A percentile compares a stretch with the other conserved stretches of the same genome.
phyloP scores from a whole-genome alignment of 2,797 vertebrate species.

The Okamejei kenojei region DNA sequence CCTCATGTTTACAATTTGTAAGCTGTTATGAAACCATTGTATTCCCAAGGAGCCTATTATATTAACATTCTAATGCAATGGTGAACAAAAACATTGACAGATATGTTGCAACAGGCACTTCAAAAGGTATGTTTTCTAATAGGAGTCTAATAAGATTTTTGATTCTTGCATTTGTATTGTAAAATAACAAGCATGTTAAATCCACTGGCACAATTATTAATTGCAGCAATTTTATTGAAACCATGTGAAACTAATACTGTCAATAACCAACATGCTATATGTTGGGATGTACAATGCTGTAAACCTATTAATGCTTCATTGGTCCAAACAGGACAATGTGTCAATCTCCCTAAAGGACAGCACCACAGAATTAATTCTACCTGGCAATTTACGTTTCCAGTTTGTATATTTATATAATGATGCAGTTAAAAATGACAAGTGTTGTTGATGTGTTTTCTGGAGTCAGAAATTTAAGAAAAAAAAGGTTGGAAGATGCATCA shows the following conservation, averaged over 20 bases:
- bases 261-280: neutral
- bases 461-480: neutral
- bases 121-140: neutral
- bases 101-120: neutral
- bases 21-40: neutral
- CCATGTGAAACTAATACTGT: neutral
- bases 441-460: neutral
- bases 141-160: neutral
- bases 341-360: neutral
- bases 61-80: neutral
- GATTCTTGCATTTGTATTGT: neutral
- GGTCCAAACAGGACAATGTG: neutral
- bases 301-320: slow-evolving; percentile 21
- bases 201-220: neutral
- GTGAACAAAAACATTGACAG: neutral
- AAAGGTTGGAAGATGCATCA: too few relatives aligned
- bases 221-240: neutral
- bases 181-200: neutral
- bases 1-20: neutral
- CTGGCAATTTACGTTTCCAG: too few relatives aligned
- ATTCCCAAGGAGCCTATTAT: neutral
- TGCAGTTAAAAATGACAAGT: neutral
- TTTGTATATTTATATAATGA: neutral
- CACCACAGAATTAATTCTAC: neutral
- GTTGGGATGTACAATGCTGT: neutral